Evolutionary conservation across 1,140 invertebrate species (phyloP).

Genomic region (Pteromalus puparum): DNA sequence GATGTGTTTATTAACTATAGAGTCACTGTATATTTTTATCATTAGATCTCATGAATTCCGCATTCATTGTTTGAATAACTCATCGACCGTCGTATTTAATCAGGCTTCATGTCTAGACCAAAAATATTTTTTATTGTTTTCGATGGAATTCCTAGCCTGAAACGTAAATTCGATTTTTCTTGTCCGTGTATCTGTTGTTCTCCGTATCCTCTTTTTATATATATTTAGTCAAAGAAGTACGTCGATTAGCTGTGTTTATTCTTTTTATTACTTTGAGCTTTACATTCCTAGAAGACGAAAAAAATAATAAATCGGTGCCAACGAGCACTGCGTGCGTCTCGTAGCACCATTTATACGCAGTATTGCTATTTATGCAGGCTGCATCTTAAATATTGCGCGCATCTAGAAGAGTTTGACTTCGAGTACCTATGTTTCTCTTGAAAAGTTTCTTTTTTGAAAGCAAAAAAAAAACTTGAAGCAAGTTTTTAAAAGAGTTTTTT

Average conservation of each 20-base stretch:
- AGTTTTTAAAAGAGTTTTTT: conserved; percentile 24
- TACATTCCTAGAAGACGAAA: conserved; percentile 51
- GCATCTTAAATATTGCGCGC: conserved; percentile 36
- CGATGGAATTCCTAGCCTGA: conserved; percentile 18
- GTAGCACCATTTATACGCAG: conserved; percentile 37
- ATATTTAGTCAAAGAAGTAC: conserved; percentile 26
- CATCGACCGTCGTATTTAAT: conserved; percentile 40
- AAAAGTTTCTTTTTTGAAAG: conserved; percentile 33
- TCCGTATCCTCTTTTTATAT: conserved; percentile 32
- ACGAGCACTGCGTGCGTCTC: not conserved
- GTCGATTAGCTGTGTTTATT: conserved; percentile 26
- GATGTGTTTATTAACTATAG: conserved; percentile 28
- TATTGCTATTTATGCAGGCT: conserved; percentile 46
- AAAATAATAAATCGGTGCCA: conserved; percentile 18
- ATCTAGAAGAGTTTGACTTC: conserved; percentile 39
- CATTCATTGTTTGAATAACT: conserved; percentile 41
- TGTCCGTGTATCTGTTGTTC: conserved; percentile 6
- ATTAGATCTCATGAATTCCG: conserved; percentile 47
- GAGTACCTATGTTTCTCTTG: conserved; percentile 40
- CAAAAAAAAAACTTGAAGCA: not conserved
- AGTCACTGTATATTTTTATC: conserved; percentile 28
- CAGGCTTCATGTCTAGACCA: not conserved
- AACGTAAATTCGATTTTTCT: conserved; percentile 27
- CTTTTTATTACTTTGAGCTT: conserved; percentile 44
- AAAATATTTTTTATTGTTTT: conserved; percentile 18